Base-by-base conservation (phyloP, 23 tunicate genomes). In the Styela clava region DNA sequence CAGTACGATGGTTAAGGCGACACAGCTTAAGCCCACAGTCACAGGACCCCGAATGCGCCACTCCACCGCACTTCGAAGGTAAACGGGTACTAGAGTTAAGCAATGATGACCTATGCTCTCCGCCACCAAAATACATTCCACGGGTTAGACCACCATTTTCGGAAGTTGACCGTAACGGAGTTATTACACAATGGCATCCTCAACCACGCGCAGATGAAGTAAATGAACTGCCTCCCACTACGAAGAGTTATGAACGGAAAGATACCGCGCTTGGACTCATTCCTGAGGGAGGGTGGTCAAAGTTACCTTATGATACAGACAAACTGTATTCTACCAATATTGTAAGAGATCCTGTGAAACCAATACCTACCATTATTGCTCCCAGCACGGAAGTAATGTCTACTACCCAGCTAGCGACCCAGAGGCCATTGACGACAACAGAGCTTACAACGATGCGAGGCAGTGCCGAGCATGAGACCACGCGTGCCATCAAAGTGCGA, bases 221-320 rank as follows among this genome's bases (percentile, higher is more conserved):
- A 44, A 7, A 7, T 44, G 56, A 5, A 12, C 12, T 5, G 7
- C 9, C 12, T 12, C 56, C 56, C 7, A 44, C 56, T 12, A 44
- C 56, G 18, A 65, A 5, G 16, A 9, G 30, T 9, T 24, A 24
- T 65, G 70, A 16, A 24, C 30, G 16, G 31, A 24, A 76, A 35
- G 31, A 29, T 44, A 64, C 21, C 9, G 33, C 24, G 0, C 69
- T 0, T 29, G 31, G 69, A 23, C 24, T 24, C 22, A 7, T 44
- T 16, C 81, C 81, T 21, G 81, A 76, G 1, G 81, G 81, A 27
- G 65, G 31, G 24, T 76, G 81, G 81, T 51, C 81, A 1, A 44
- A 76, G 22, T 18, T 33, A 44, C 62, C 52, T 9, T 44, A 76
- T 56, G 81, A 76, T 56, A 44, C 52, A 44, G 81, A 52, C 0